Base-by-base conservation (phyloP, 2,113 vertebrate genomes). In the Ploceus nigricollis region DNA sequence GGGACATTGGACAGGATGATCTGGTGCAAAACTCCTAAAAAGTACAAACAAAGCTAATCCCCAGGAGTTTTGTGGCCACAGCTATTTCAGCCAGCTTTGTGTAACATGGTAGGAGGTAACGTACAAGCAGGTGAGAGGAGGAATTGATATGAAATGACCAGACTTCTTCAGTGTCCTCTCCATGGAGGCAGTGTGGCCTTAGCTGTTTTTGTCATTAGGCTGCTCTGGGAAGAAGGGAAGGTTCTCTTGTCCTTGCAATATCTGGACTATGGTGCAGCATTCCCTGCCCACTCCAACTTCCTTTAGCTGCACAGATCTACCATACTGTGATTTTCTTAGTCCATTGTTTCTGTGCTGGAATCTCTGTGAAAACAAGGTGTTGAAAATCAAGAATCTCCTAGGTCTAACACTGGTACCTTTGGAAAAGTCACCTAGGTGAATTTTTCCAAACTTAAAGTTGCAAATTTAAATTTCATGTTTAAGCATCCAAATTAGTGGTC, bases 401-500 rank as follows among this genome's bases (percentile, higher is more conserved):
- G 5, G 25, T 85, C 11, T 51, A 23, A n/a, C 16, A 31, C 37
- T 77, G 39, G 27, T 81, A 63, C 22, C 6, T 76, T 95, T 56
- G 58, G 82, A 81, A 82, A 96, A 93, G 39, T 88, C 68, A 69
- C 31, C 70, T 31, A 94, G 53, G 35, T 1, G 7, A 93, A 63
- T 50, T 91, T 87, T 93, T 96, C 58, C 47, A 93, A 88, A 94
- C 82, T 72, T 91, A 17, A 93, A 90, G 28, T 77, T 95, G 28
- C 6, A 1, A 93, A 94, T 87, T 89, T 88, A 91, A 94, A 94
- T 87, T 89, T 94, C 37, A 80, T 70, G 87, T 90, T 91, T 96
- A 96, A 96, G 66, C 87, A 96, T 85, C 91, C 94, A 97, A 96
- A 96, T 97, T 95, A 95, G 89, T 94, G 90, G 94, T 92, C 94